Evolutionary conservation across 2,888 invertebrate genomes (phyloP).

Genomic region (Chrysolina oricalcia): DNA sequence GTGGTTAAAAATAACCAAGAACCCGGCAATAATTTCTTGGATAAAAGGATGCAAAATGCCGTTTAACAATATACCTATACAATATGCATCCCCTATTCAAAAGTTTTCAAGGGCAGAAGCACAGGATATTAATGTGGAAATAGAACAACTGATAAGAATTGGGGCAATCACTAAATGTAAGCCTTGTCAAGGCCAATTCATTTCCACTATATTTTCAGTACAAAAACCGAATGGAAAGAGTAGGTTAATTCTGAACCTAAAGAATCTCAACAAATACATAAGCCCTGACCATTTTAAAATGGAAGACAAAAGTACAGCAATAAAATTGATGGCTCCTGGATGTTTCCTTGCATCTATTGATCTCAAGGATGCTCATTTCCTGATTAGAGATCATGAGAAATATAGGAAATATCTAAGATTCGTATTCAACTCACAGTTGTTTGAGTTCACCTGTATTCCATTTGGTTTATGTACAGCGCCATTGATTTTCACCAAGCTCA

Average conservation of each 20-base stretch:
- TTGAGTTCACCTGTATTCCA: slow-evolving; percentile 55
- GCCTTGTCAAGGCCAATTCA: background rate
- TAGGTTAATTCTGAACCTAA: slow-evolving; percentile 42
- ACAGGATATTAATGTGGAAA: slow-evolving; percentile 4
- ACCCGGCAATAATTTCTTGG: too few species aligned
- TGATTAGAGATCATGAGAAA: slow-evolving; percentile 50
- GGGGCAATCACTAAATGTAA: too few species aligned
- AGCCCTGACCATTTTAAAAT: slow-evolving; percentile 56
- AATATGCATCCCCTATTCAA: background rate
- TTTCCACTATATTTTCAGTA: too few species aligned
- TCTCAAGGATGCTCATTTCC: slow-evolving; percentile 53
- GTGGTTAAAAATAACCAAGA: too few species aligned
- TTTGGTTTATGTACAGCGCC: slow-evolving; percentile 45
- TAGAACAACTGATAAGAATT: slow-evolving; percentile 11
- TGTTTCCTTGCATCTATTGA: slow-evolving; percentile 44
- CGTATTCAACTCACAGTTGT: slow-evolving; percentile 31
- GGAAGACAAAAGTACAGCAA: slow-evolving; percentile 52
- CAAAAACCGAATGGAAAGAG: too few species aligned
- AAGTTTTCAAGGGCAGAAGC: slow-evolving; percentile 6
- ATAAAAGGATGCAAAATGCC: too few species aligned
- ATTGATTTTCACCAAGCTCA: slow-evolving; percentile 22
- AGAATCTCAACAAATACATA: slow-evolving; percentile 53
- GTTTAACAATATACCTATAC: too few species aligned
- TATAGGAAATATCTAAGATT: background rate
- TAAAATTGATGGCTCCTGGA: slow-evolving; percentile 46